These are phyloP conservation scores for Nasonia longicornis DNA, from an alignment of 1,140 invertebrate genomes.

Conservation along the genomic window DNA sequence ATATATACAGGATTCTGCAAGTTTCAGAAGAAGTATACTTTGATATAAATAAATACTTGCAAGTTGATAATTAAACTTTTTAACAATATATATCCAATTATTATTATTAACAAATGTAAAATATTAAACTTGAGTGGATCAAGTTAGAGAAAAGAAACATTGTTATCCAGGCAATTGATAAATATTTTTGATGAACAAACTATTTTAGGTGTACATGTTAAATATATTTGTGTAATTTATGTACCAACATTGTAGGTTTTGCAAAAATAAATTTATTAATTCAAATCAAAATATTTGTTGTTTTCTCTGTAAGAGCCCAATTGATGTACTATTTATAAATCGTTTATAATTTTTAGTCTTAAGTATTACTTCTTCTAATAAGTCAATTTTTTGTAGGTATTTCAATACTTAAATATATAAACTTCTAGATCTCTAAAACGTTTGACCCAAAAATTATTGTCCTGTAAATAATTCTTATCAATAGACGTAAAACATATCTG, in stretches of 20 bases:
- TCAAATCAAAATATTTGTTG: slow-evolving; percentile 1
- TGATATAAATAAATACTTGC: slow-evolving; percentile 12
- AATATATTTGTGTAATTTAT: slow-evolving; percentile 44
- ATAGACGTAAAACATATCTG: neutral
- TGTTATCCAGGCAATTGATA: slow-evolving; percentile 30
- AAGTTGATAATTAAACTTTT: slow-evolving; percentile 29
- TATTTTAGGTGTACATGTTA: slow-evolving; percentile 41
- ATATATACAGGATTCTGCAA: slow-evolving; percentile 26
- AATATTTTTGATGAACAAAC: slow-evolving; percentile 48
- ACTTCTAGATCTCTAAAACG: neutral
- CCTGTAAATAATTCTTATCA: too few relatives aligned
- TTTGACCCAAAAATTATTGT: slow-evolving; percentile 2
- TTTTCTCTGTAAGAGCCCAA: neutral
- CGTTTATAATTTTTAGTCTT: neutral
- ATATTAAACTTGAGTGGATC: slow-evolving; percentile 2
- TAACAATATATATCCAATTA: slow-evolving; percentile 8
- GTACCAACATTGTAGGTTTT: slow-evolving; percentile 42
- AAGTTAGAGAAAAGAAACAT: neutral
- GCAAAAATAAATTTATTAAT: slow-evolving; percentile 40
- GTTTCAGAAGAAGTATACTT: slow-evolving; percentile 38
- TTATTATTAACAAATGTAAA: neutral
- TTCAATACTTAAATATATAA: neutral
- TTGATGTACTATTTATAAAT: neutral
- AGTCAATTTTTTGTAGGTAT: neutral
- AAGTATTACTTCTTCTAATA: slow-evolving; percentile 12